Base-by-base conservation (phyloP, 2,113 vertebrate species). In the Genyomyrus donnyi region DNA sequence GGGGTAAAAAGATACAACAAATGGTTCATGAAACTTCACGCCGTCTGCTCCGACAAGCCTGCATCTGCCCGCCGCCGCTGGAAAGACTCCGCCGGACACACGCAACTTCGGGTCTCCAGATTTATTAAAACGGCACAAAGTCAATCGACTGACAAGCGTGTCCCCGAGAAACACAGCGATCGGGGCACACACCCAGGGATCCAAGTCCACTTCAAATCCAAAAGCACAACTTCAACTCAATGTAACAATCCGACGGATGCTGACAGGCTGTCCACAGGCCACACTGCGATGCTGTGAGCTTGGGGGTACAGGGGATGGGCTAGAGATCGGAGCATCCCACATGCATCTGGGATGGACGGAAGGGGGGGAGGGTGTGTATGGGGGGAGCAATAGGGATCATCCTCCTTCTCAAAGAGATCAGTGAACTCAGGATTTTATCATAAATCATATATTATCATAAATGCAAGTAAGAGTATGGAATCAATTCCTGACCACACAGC, bases 111-210 rank as follows among this genome's bases (percentile, higher is more conserved):
- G 74, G 31, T 39, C 35, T 42, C 31, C 35, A 80, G 74, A 17
- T 80, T 80, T 80, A 80, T 80, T 80, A 80, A 80, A 80, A 80
- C 74, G 17, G 74, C 74, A 80, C 74, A 80, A 80, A 42, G 35
- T 80, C 15, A 80, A 15, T 15, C 74, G 74, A 80, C 17, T 42
- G 35, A 42, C 15, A 17, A 42, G 35, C 74, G 17, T 0, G 35
- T 15, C 74, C 35, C 74, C 13, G 35, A 80, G 39, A 42, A 70
- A 11, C 10, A 70, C 62, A 27, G 62, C n/a, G 62, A 70, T 31
- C 9, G 10, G 62, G 62, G 9, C 27, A 70, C 62, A 31, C n/a
- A 2, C n/a, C 62, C n/a, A 11, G 74, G 74, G 74, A 19, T 35
- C 74, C 10, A 80, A 42, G 74, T 42, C 35, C 74, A 42, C 35